Percentiles rank a stretch among this genome's conserved stretches.
phyloP scores from a whole-genome alignment of 2,113 vertebrate genomes.

The Tichodroma muraria region DNA sequence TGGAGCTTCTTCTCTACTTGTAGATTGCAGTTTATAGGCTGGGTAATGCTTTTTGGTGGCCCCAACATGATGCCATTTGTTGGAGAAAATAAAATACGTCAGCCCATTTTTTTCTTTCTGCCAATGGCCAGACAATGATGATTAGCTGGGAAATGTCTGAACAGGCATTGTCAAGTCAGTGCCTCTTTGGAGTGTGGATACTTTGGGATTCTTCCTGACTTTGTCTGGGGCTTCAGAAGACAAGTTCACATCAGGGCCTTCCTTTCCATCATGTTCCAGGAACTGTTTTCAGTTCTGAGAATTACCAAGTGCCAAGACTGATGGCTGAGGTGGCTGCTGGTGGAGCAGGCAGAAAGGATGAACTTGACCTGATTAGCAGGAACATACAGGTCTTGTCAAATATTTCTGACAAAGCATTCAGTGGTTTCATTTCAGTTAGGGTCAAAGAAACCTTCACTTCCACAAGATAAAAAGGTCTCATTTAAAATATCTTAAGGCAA shows the following conservation, averaged over 20 bases:
- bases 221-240: neutral
- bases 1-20: neutral
- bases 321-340: neutral
- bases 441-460: neutral
- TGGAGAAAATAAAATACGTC: neutral
- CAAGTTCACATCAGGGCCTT: neutral
- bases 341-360: neutral
- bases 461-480: neutral
- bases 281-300: neutral
- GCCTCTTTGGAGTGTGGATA: neutral
- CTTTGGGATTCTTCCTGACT: neutral
- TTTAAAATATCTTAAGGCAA: neutral
- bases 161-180: neutral
- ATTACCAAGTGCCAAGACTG: neutral
- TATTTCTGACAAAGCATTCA: neutral
- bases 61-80: neutral
- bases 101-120: neutral
- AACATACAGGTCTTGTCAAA: neutral
- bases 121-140: neutral
- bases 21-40: neutral
- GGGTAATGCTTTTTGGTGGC: neutral
- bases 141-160: neutral
- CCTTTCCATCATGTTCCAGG: neutral
- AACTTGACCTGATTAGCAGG: slow-evolving; percentile 6
- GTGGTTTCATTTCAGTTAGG: neutral